Base-by-base conservation (phyloP, 2,113 vertebrate genomes). In the Neolamprologus cancellatus region DNA sequence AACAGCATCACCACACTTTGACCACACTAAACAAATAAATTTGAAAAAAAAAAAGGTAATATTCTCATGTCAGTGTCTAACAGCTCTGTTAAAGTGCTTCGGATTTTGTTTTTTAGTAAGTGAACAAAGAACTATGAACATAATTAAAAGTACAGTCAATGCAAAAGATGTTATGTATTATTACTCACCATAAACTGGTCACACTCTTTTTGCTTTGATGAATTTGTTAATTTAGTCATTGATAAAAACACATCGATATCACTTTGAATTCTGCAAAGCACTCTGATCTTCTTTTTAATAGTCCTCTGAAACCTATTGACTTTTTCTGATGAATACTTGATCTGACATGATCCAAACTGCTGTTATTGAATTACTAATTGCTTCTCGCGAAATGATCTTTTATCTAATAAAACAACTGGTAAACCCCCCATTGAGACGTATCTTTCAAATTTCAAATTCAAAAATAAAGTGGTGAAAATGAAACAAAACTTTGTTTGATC, bases 81-180 rank as follows among this genome's bases (percentile, higher is more conserved):
- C 78, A 81, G 52, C 78, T 91, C 74, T 78, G 32, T 90, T 95
- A 94, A 95, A 95, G 94, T 95, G 92, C 94, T 90, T 94, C 59
- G 85, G 90, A 88, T 91, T 90, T 64, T 64, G 64, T 90, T 71
- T 85, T 86, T 82, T 61, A 69, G 15, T 44, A 17, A 74, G 41
- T 54, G 20, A 12, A 86, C 84, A 79, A 80, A 20, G 74, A 80
- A 10, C 46, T 11, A 36, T 48, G 4, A 83, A 48, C 54, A 52
- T 7, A 66, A 84, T 71, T 17, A 52, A 55, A 57, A 15, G 57
- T 9, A 66, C n/a, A 50, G 20, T 32, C 82, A n/a, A 84, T 64
- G 46, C 59, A 39, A 20, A 41, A 76, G 44, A 39, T 23, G 39
- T 17, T 18, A 15, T 14, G 48, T 10, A 32, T 18, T 66, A 11